Evolutionary conservation across 2,113 vertebrate genomes (phyloP).

Genomic region (Zingel zingel): DNA sequence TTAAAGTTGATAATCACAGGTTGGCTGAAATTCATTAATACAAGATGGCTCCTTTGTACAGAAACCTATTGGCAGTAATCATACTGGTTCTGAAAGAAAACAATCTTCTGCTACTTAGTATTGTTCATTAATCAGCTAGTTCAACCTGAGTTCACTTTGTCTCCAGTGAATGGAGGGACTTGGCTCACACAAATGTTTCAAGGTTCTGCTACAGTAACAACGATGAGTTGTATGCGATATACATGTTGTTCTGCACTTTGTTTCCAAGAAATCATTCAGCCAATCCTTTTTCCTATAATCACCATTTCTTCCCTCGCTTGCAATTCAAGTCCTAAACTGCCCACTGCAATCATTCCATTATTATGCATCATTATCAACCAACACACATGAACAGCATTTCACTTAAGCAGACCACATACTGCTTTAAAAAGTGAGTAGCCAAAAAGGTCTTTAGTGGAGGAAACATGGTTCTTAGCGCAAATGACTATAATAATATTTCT

Average conservation of each 20-base stretch:
- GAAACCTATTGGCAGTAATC: constrained; percentile 44
- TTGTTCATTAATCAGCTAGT: constrained; percentile 31
- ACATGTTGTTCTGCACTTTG: background rate
- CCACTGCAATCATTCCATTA: constrained; percentile 31
- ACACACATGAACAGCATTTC: constrained; percentile 30
- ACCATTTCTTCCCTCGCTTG: constrained; percentile 8
- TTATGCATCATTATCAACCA: constrained; percentile 32
- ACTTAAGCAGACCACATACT: constrained; percentile 23
- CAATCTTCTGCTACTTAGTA: background rate
- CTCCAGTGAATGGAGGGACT: constrained; percentile 1
- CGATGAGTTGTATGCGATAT: background rate
- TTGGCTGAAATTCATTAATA: constrained; percentile 38
- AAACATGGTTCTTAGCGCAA: background rate
- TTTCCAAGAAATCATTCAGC: background rate
- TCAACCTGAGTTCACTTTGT: background rate
- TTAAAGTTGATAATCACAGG: constrained; percentile 39
- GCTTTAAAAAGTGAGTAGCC: constrained; percentile 19
- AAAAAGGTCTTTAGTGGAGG: constrained; percentile 27
- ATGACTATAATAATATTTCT: too few species aligned
- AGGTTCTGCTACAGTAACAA: background rate
- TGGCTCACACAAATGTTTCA: background rate
- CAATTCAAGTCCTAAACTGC: constrained; percentile 25
- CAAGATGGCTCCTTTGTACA: constrained; percentile 27
- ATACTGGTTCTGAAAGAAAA: constrained; percentile 9
- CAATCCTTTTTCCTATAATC: constrained; percentile 14